Percentiles rank a stretch among this genome's conserved stretches.
Evolutionary conservation across 2,888 invertebrate genomes (phyloP).

Genomic region (Drosophila siamana): DNA sequence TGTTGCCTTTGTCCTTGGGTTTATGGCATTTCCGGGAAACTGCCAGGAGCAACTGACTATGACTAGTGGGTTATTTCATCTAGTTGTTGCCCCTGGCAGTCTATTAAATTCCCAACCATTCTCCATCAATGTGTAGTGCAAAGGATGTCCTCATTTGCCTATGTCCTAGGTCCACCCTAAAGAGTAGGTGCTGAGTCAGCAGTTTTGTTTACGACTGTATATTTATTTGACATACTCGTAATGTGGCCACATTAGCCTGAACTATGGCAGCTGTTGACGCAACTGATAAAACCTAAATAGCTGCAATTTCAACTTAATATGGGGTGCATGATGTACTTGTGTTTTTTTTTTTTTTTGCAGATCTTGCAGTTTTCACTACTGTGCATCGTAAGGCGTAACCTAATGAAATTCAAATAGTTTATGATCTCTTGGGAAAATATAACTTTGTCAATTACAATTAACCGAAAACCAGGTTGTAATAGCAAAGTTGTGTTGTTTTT

Average conservation of each 20-base stretch:
- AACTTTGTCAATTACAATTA: neutral
- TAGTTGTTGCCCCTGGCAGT: constrained; percentile 2
- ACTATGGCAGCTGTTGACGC: constrained; percentile 28
- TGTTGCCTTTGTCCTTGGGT: neutral
- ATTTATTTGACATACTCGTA: constrained; percentile 34
- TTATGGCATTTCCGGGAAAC: constrained; percentile 35
- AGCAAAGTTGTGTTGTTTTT: neutral
- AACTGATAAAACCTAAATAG: constrained; percentile 31
- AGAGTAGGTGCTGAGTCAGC: constrained; percentile 24
- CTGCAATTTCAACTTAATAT: constrained; percentile 23
- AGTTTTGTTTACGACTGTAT: constrained; percentile 33
- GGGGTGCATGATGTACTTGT: neutral
- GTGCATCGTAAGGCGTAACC: neutral
- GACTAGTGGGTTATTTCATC: constrained; percentile 4
- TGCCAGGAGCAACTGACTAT: constrained; percentile 3
- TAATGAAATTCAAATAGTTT: neutral
- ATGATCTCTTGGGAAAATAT: neutral
- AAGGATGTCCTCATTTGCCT: constrained; percentile 52
- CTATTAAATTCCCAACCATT: constrained; percentile 29
- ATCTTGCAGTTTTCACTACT: neutral
- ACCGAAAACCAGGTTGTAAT: no score
- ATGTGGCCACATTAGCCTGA: constrained; percentile 9
- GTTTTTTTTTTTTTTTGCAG: neutral
- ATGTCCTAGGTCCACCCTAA: neutral
- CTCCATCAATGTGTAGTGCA: constrained; percentile 31